These are phyloP conservation scores for Tachina fera DNA, from an alignment of 2,888 invertebrate genomes.

Conservation along the genomic window DNA sequence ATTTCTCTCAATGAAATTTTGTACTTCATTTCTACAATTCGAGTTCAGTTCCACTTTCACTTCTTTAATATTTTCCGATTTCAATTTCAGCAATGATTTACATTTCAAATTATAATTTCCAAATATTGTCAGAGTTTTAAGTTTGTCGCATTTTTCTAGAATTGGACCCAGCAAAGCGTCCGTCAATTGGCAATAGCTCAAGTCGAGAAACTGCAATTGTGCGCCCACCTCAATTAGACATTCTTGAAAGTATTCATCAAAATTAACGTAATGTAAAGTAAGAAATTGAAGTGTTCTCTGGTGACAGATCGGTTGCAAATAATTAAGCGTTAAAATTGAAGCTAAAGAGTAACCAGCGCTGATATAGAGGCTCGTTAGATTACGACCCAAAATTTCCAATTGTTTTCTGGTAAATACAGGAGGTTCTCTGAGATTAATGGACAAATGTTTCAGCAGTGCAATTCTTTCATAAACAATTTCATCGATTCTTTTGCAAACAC, in stretches of 20 bases:
- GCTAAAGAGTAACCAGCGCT: conserved; percentile 67
- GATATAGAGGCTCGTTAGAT: conserved; percentile 63
- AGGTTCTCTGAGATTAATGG: conserved; percentile 62
- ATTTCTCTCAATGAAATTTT: conserved; percentile 42
- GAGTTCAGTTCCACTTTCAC: conserved; percentile 67
- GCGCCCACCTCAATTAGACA: conserved; percentile 47
- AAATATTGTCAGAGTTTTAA: conserved; percentile 56
- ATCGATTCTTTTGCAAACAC: conserved; percentile 54
- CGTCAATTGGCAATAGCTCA: conserved; percentile 68
- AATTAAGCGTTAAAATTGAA: conserved; percentile 32
- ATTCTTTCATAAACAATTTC: conserved; percentile 66
- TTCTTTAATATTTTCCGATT: conserved; percentile 38
- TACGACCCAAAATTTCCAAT: conserved; percentile 63
- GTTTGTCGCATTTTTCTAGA: conserved; percentile 50
- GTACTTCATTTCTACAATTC: conserved; percentile 55
- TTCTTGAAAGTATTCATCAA: conserved; percentile 56
- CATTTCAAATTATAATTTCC: conserved; percentile 70
- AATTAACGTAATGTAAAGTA: conserved; percentile 66
- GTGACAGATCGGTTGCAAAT: conserved; percentile 65
- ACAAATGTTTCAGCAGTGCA: conserved; percentile 57
- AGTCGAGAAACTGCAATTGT: conserved; percentile 58
- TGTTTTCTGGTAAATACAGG: conserved; percentile 56
- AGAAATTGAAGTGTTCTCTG: conserved; percentile 45
- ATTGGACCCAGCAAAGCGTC: conserved; percentile 67
- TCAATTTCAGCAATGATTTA: conserved; percentile 40